phyloP scores from a whole-genome alignment of 2,888 invertebrate genomes.

The Ornithoptera priamus region DNA sequence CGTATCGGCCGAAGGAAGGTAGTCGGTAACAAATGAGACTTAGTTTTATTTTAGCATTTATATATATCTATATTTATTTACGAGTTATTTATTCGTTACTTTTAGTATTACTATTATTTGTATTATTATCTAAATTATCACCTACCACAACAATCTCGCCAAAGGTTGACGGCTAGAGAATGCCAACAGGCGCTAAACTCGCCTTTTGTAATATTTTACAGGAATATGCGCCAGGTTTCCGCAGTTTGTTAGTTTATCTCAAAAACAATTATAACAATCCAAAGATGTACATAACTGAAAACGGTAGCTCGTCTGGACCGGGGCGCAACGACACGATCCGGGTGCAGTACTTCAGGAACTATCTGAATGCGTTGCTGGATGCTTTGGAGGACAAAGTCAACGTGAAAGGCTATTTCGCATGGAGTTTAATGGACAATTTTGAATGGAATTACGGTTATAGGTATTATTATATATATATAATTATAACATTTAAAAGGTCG shows the following conservation, averaged over 20 bases:
- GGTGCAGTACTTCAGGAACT: constrained; percentile 51
- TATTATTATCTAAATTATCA: too few species aligned
- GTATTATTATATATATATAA: constrained; percentile 40
- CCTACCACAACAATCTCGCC: too few species aligned
- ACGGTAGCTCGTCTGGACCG: constrained; percentile 64
- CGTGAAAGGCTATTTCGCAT: constrained; percentile 71
- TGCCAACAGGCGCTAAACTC: too few species aligned
- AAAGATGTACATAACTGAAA: constrained; percentile 66
- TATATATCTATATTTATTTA: background rate
- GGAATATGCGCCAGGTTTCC: constrained; percentile 39
- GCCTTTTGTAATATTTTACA: constrained; percentile 19
- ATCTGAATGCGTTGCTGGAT: constrained; percentile 54
- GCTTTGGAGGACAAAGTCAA: constrained; percentile 61
- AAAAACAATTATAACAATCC: constrained; percentile 39
- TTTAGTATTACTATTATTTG: too few species aligned
- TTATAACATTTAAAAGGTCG: too few species aligned
- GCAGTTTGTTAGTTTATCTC: constrained; percentile 35
- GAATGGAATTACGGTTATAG: constrained; percentile 78
- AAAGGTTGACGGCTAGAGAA: too few species aligned
- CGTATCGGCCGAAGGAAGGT: too few species aligned
- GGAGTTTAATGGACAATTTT: constrained; percentile 82
- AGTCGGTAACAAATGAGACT: too few species aligned
- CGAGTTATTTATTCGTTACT: too few species aligned
- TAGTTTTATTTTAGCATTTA: background rate
- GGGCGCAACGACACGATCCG: constrained; percentile 56